Evolutionary conservation across 2,888 invertebrate species (phyloP).

Genomic region (Limnephilus rhombicus): DNA sequence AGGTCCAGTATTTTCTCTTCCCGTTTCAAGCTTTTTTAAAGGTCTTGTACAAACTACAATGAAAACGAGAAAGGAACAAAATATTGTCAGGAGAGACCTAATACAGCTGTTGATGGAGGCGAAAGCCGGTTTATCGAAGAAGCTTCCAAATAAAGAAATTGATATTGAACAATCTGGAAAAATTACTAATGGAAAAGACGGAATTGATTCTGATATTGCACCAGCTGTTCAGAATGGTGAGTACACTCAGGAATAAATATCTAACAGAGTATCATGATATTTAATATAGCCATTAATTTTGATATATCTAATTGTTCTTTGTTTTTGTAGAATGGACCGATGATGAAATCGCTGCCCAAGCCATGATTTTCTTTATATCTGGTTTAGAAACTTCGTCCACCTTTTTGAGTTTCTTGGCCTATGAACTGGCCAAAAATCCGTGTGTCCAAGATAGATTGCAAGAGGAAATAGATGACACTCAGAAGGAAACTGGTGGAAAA

Average conservation of each 20-base stretch:
- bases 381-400: slow-evolving; percentile 48
- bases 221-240: background rate
- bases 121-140: slow-evolving; percentile 68
- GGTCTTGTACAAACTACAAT: slow-evolving; percentile 72
- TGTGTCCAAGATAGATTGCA: slow-evolving; percentile 45
- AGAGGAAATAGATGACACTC: slow-evolving; percentile 45
- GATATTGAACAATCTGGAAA: background rate
- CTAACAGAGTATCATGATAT: background rate
- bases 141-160: background rate
- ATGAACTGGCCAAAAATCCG: slow-evolving; percentile 45
- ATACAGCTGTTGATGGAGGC: slow-evolving; percentile 78
- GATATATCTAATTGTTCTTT: too few relatives aligned
- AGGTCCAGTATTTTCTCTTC: slow-evolving; percentile 27
- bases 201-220: background rate
- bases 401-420: slow-evolving; percentile 47
- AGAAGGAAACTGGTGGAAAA: slow-evolving; percentile 67
- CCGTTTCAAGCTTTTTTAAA: slow-evolving; percentile 53
- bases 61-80: slow-evolving; percentile 70
- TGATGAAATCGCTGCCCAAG: slow-evolving; percentile 62
- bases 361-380: slow-evolving; percentile 52
- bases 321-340: slow-evolving; percentile 79
- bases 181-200: background rate
- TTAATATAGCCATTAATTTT: too few relatives aligned
- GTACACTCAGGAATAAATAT: background rate
- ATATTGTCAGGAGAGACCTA: slow-evolving; percentile 75